Base-by-base conservation (phyloP, 2,797 vertebrate species). In the Chiroxiphia lanceolata region DNA sequence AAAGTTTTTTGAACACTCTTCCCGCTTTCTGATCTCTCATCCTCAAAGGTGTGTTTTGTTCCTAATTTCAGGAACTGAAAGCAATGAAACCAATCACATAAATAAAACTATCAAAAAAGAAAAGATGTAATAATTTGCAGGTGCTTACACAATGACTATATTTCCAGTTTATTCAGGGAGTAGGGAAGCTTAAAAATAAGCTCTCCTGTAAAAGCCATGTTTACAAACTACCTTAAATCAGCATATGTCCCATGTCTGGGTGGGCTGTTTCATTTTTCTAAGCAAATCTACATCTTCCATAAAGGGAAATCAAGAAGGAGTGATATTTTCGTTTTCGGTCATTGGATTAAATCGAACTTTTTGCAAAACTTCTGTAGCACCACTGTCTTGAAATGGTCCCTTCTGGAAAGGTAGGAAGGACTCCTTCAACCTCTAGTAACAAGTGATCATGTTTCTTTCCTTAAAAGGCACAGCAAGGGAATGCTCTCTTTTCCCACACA, bases 211-310 rank as follows among this genome's bases (percentile, higher is more conserved):
- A 71, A 18, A 33, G 42, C 7, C 18, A 19, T 23, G 10, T 27
- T 91, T 89, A 48, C 10, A 75, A 60, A 57, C 40, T 70, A 13
- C 26, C 25, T 72, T 38, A 71, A 6, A 18, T 31, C 20, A 70
- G 10, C 4, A 2, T 40, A 25, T 22, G 31, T 4, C 38, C 33
- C 34, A 23, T 11, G 2, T 57, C 21, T 67, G 8, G 1, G 1
- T 34, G 20, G 16, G 7, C 11, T 61, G 9, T 38, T 86, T 78
- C 33, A 6, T 86, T 53, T 54, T 48, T 65, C 33, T 53, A 33
- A 85, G 59, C 5, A 64, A 79, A 79, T 7, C 8, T 36, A 42
- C 5, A 22, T 44, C 15, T 50, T 72, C n/a, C 51, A 2, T 53
- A 47, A 79, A 57, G 13, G 8, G 26, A 84, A 65, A 78, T 34